Conservation (phyloP, 2,113 vertebrate genomes). For the Ondatra zibethicus region DNA sequence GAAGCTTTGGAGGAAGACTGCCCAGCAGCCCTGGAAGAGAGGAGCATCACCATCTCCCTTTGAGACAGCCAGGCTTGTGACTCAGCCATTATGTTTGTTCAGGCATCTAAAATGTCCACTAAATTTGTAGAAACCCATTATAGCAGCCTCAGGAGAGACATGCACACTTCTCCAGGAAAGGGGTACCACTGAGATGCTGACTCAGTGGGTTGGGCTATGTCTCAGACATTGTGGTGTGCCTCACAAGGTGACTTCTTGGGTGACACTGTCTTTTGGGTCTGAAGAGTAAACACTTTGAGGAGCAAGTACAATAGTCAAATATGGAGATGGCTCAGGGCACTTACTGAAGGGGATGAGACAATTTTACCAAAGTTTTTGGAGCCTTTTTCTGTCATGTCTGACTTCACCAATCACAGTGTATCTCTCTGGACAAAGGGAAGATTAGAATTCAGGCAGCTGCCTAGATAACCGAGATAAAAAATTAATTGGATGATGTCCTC, state of each 20-base stretch:
- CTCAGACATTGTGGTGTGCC: not conserved
- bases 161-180: not conserved
- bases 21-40: not conserved
- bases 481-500: slow-evolving; percentile 44
- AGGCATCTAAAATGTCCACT: not conserved
- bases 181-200: not conserved
- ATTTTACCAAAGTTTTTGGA: not conserved
- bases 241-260: not conserved
- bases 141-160: not conserved
- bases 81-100: not conserved
- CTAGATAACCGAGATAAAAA: slow-evolving; percentile 66
- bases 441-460: slow-evolving; percentile 53
- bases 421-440: slow-evolving; percentile 43
- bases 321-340: not conserved
- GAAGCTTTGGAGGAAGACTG: not conserved
- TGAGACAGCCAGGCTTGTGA: not conserved
- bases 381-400: not conserved
- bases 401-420: not conserved
- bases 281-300: not conserved
- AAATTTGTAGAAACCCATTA: not conserved
- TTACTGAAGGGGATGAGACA: not conserved
- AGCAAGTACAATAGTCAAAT: not conserved
- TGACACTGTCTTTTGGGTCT: not conserved
- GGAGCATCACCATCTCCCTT: not conserved
- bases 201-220: not conserved